phyloP scores from a whole-genome alignment of 2,888 invertebrate species.

The Sepiola atlantica region DNA sequence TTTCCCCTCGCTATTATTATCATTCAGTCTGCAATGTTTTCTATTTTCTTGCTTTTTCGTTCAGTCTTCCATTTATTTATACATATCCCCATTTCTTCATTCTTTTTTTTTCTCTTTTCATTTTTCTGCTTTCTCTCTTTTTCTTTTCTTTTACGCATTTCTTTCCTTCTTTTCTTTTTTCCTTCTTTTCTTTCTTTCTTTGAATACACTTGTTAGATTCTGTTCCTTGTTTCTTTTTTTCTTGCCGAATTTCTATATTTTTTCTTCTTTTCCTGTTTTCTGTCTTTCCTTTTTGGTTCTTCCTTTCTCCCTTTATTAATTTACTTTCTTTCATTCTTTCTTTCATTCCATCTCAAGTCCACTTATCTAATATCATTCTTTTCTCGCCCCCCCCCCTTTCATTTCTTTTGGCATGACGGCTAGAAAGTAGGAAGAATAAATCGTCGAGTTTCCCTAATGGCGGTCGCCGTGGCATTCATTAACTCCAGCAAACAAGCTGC shows the following conservation, averaged over 20 bases:
- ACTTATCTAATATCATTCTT: not conserved
- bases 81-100: too few relatives aligned
- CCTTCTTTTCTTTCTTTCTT: not conserved
- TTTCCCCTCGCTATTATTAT: not conserved
- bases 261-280: not conserved
- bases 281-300: not conserved
- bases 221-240: not conserved
- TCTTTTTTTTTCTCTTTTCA: not conserved
- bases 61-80: not conserved
- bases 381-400: not conserved
- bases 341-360: not conserved
- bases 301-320: not conserved
- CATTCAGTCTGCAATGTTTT: not conserved
- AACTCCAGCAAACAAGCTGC: slow-evolving; percentile 20
- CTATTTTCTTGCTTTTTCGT: not conserved
- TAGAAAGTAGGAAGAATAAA: too few relatives aligned
- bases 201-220: too few relatives aligned
- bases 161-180: not conserved
- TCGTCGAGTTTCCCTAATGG: not conserved
- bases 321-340: not conserved
- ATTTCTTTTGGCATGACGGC: too few relatives aligned
- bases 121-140: not conserved
- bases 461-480: not conserved
- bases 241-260: not conserved
- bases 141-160: not conserved